phyloP scores from a whole-genome alignment of 2,797 vertebrate genomes.

The Epinephelus coioides region DNA sequence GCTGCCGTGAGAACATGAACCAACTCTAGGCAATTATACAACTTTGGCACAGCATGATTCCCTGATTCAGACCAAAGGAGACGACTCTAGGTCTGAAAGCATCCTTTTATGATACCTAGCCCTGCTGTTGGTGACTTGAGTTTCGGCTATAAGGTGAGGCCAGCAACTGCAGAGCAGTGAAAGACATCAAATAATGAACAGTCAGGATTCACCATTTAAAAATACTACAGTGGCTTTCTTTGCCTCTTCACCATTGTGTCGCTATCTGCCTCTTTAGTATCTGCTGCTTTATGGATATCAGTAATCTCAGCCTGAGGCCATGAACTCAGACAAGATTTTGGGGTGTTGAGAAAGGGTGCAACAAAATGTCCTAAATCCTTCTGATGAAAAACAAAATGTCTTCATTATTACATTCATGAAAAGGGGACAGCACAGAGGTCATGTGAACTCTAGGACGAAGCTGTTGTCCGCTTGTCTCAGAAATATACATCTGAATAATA shows the following conservation, averaged over 20 bases:
- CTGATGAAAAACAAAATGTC: background rate
- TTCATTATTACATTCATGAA: background rate
- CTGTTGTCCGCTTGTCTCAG: constrained; percentile 13
- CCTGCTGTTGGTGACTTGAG: too few relatives aligned
- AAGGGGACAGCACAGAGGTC: background rate
- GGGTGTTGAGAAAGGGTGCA: background rate
- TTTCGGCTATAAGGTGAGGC: background rate
- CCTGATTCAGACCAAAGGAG: too few relatives aligned
- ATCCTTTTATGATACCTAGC: too few relatives aligned
- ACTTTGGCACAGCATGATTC: too few relatives aligned
- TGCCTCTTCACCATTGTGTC: too few relatives aligned
- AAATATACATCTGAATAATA: constrained; percentile 42
- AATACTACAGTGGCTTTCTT: too few relatives aligned
- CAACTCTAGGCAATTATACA: too few relatives aligned
- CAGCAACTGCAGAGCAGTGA: background rate
- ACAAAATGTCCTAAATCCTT: background rate
- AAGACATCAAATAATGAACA: too few relatives aligned
- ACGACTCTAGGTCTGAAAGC: too few relatives aligned
- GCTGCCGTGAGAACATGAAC: too few relatives aligned
- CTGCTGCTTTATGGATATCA: background rate
- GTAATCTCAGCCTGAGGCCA: constrained; percentile 1
- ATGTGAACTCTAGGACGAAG: background rate
- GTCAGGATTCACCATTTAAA: background rate
- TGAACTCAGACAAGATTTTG: background rate
- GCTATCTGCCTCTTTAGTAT: background rate